Evolutionary conservation across 1,140 invertebrate genomes (phyloP).

Genomic region (Hyposmocoma kahamanoa): DNA sequence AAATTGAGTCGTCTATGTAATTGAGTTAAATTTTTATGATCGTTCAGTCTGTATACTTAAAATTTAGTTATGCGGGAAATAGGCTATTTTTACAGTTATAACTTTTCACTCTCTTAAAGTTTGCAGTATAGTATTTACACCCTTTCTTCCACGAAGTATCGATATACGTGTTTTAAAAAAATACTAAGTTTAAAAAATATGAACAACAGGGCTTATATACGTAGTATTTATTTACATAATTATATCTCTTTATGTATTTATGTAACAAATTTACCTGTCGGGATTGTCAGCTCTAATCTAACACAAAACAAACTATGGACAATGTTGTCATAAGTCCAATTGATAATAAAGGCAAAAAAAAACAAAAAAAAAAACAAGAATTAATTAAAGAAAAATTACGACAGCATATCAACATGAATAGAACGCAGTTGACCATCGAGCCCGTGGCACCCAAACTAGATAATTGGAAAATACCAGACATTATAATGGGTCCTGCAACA

Average conservation of each 20-base stretch:
- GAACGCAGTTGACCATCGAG: conserved; percentile 64
- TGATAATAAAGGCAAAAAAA: conserved; percentile 50
- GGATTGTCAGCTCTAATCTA: conserved; percentile 27
- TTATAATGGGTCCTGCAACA: conserved; percentile 44
- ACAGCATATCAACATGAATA: conserved; percentile 70
- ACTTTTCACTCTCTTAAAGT: too few relatives aligned
- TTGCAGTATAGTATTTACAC: too few relatives aligned
- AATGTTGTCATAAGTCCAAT: conserved; percentile 69
- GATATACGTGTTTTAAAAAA: too few relatives aligned
- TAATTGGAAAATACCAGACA: conserved; percentile 57
- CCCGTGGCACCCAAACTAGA: conserved; percentile 32
- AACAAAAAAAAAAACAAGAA: conserved; percentile 25
- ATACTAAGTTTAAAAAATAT: too few relatives aligned
- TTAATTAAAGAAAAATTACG: conserved; percentile 49
- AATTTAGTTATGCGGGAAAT: too few relatives aligned
- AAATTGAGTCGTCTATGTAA: too few relatives aligned
- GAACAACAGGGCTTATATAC: too few relatives aligned
- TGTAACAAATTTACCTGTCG: conserved; percentile 30
- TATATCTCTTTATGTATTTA: conserved; percentile 43
- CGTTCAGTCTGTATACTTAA: too few relatives aligned
- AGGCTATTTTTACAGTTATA: too few relatives aligned
- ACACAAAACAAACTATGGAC: conserved; percentile 35
- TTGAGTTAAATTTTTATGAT: too few relatives aligned
- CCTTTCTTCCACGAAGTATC: too few relatives aligned
- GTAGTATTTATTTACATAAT: conserved; percentile 27